Conservation (phyloP, 2,797 vertebrate species). For the Helostoma temminkii region DNA sequence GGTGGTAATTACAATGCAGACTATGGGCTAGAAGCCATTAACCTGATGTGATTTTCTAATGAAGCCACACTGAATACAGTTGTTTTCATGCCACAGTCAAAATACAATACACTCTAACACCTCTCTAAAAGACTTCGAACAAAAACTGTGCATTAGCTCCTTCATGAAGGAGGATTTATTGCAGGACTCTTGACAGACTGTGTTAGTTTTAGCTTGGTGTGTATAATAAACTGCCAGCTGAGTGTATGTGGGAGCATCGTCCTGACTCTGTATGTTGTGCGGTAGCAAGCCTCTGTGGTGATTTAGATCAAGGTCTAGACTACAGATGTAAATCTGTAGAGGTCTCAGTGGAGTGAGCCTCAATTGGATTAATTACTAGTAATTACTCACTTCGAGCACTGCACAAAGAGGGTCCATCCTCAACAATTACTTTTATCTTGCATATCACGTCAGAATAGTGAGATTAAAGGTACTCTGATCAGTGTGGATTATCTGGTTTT, state of each 20-base stretch:
- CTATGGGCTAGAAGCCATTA: conserved; percentile 35
- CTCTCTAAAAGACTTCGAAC: too few species aligned
- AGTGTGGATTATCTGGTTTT: conserved; percentile 29
- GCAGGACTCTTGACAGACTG: background rate
- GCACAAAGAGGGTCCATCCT: conserved; percentile 57
- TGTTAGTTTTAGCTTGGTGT: background rate
- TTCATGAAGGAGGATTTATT: background rate
- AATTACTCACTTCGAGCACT: conserved; percentile 68
- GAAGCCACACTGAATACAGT: conserved; percentile 15
- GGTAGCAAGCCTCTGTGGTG: conserved; percentile 34
- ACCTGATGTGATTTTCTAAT: conserved; percentile 31
- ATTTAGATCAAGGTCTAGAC: conserved; percentile 71
- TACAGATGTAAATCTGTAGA: conserved; percentile 68
- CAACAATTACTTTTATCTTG: conserved; percentile 74
- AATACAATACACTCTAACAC: conserved; percentile 9
- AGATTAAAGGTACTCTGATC: conserved; percentile 66
- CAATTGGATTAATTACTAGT: conserved; percentile 74
- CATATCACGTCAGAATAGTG: conserved; percentile 55
- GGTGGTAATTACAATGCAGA: conserved; percentile 35
- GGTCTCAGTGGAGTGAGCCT: conserved; percentile 67
- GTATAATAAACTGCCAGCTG: background rate
- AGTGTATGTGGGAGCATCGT: conserved; percentile 18
- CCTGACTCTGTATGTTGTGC: conserved; percentile 46
- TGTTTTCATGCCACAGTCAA: conserved; percentile 23
- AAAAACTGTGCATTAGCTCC: too few species aligned